Base-by-base conservation (phyloP, 2,797 vertebrate species). In the Ctenopoma kingsleyae region DNA sequence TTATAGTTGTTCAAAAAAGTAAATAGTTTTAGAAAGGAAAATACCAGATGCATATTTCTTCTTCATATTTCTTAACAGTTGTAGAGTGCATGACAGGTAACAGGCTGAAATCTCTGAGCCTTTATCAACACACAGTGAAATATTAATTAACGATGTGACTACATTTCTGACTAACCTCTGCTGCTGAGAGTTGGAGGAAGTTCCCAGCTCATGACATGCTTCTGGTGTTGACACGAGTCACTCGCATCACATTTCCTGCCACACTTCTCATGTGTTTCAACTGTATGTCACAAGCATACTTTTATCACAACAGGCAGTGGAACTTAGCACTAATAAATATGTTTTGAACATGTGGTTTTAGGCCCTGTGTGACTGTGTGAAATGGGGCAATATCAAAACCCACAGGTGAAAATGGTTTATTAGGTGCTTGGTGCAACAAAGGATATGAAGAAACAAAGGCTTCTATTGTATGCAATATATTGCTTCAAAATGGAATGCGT, bases 381-480 rank as follows among this genome's bases (percentile, higher is more conserved):
- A 19, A 0, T 30, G 27, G 27, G 27, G 5, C 27, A 30, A 30
- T 1, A 30, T 30, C 27, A 30, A 30, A 30, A 30, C 27, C 27
- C 27, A 7, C 27, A 30, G 35, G 35, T 36, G 3, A 36, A 4
- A 10, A 36, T 1, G 35, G 35, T 0, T 81, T 30, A 6, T 57
- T 1, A 64, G 44, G 87, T 91, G 89, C 83, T 90, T 91, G 85
- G 88, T 91, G 91, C 81, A 87, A 91, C 90, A 85, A 30, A 81
- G 71, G 75, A 84, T 48, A 30, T 87, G 75, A 73, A 47, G 71
- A 75, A 84, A 85, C 35, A 5, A 1, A 1, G 46, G 47, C 4
- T 20, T 52, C 15, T 17, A 9, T 3, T 38, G 1, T 55, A n/a
- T 22, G 63, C 48, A 70, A 62, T 3, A 2, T 3, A 5, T 76